These are phyloP conservation scores for Buteo buteo DNA, from an alignment of 2,113 vertebrate genomes.

Conservation along the genomic window DNA sequence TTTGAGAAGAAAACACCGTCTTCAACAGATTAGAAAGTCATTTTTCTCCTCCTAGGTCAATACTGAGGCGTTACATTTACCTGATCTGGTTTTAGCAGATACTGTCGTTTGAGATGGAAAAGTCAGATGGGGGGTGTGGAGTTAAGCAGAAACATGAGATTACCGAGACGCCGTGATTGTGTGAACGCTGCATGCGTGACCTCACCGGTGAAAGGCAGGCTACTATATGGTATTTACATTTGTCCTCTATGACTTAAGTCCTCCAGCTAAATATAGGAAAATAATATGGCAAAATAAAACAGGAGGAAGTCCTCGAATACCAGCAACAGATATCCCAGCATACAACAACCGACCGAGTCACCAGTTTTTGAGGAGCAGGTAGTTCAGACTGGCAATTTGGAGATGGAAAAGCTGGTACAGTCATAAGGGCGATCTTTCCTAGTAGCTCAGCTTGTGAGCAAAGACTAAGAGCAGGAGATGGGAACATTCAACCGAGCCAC, in stretches of 20 bases:
- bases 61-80: background rate
- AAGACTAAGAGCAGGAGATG: background rate
- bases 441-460: background rate
- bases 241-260: background rate
- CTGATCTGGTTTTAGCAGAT: background rate
- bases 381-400: background rate
- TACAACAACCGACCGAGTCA: rapidly evolving
- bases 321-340: background rate
- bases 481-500: rapidly evolving
- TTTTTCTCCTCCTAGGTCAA: background rate
- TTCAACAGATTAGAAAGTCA: background rate
- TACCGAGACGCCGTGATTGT: background rate
- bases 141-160: background rate
- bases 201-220: background rate
- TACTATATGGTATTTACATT: background rate
- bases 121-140: background rate
- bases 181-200: rapidly evolving
- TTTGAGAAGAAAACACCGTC: background rate
- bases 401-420: background rate
- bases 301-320: background rate
- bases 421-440: background rate
- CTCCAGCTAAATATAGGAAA: background rate
- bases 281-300: background rate
- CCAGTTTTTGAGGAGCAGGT: background rate
- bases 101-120: background rate